A percentile compares a stretch with the other conserved stretches of the same genome.
Conservation (phyloP, 2,113 vertebrate species). For the Erythrolamprus reginae region DNA sequence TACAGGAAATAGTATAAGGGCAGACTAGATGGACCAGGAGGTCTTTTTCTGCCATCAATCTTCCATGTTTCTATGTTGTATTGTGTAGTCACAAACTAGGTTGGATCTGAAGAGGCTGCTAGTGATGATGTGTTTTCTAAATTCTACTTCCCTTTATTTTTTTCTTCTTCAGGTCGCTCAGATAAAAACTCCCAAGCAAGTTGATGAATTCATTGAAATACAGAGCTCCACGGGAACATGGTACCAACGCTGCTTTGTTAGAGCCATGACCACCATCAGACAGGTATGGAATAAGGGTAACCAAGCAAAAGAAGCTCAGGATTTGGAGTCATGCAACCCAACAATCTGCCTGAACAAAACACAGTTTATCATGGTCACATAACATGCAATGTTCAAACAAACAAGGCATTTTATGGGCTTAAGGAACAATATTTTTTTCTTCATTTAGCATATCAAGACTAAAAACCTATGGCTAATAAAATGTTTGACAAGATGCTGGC, state of each 20-base stretch:
- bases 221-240: conserved; percentile 89
- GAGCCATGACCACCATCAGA: conserved; percentile 79
- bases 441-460: neutral
- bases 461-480: neutral
- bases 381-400: neutral
- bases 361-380: neutral
- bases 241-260: conserved; percentile 87
- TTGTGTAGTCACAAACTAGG: too few relatives aligned
- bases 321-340: neutral
- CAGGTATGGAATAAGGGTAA: conserved; percentile 70
- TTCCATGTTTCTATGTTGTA: too few relatives aligned
- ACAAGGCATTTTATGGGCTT: neutral
- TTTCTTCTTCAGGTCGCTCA: conserved; percentile 80
- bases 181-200: conserved; percentile 91
- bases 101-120: neutral
- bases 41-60: too few relatives aligned
- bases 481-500: too few relatives aligned
- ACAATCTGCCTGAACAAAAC: neutral
- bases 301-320: neutral
- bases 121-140: neutral
- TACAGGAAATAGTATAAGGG: too few relatives aligned
- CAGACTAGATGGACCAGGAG: too few relatives aligned
- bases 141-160: neutral
- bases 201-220: conserved; percentile 94
- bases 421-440: neutral